Evolutionary conservation across 1,140 invertebrate genomes (phyloP), one percentile per base, ranked within the genome.

Genomic region (Procambarus clarkii): DNA sequence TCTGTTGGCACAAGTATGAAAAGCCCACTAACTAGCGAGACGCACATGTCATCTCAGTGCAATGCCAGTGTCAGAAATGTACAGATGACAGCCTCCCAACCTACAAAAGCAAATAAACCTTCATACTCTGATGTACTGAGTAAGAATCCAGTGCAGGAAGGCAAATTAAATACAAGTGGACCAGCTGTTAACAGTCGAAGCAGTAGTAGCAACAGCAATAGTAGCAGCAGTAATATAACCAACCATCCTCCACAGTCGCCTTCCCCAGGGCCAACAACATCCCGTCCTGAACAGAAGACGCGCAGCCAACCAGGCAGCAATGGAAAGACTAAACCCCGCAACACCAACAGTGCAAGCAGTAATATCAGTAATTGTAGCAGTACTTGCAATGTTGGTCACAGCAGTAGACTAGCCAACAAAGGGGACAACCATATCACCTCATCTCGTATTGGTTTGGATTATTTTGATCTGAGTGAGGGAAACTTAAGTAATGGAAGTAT

Each of bases 111-210:
- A 34, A 86, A 77, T 54, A 91, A 91, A 60, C 90, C 90, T 79
- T 91, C 90, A n/a, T 91, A 91, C 76, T 91, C 90, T n/a, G 90
- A 86, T 82, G 90, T 91, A 45, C 69, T 91, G 44, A 91, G 84
- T 50, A 91, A 91, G 71, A 91, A 91, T 34, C 84, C 90, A 58
- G 79, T 64, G 9, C 90, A 86, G 69, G 85, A 91, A 58, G 84
- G 90, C 50, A 82, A 83, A 69, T 34, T 60, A 18, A 64, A 48
- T 74, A 48, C 78, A 48, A 11, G 77, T 81, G 45, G 60, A 64
- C 50, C 84, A 74, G 64, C 50, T 71, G 46, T 81, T n/a, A 87
- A 86, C 50, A 91, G 82, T 71, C 45, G 84, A 3, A 82, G 71
- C 58, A 81, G 85, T 76, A 83, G 69, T 81, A 83, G 69, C 60